phyloP scores from a whole-genome alignment of 2,797 vertebrate genomes.

The Amniataba percoides region DNA sequence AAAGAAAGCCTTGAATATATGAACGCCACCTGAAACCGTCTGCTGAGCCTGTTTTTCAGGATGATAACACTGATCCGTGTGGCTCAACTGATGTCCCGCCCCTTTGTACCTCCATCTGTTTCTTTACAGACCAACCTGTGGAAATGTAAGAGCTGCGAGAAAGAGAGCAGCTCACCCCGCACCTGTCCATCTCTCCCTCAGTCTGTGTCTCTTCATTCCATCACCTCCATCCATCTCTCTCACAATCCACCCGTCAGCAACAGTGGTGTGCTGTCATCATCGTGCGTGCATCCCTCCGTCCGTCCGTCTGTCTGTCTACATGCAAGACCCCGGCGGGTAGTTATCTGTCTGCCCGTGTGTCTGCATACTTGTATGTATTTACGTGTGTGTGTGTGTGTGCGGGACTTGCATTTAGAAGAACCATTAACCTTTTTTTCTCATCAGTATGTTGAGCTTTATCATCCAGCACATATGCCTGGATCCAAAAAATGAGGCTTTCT shows the following conservation, averaged over 20 bases:
- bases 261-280: conserved; percentile 78
- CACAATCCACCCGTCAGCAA: conserved; percentile 78
- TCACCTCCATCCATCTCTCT: conserved; percentile 78
- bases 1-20: background rate
- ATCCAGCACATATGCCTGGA: conserved; percentile 4
- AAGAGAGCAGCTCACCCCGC: conserved; percentile 69
- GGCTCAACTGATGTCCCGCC: conserved; percentile 54
- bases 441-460: conserved; percentile 14
- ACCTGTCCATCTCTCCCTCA: conserved; percentile 78
- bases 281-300: conserved; percentile 71
- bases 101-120: conserved; percentile 72
- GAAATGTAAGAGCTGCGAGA: conserved; percentile 72
- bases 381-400: conserved; percentile 44
- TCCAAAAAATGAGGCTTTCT: conserved; percentile 25
- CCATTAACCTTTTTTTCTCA: conserved; percentile 20
- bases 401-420: conserved; percentile 24
- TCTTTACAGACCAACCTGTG: conserved; percentile 79
- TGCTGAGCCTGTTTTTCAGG: conserved; percentile 23
- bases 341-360: conserved; percentile 73
- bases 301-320: conserved; percentile 83
- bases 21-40: background rate
- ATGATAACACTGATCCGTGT: conserved; percentile 22
- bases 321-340: conserved; percentile 78
- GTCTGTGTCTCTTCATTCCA: conserved; percentile 83
- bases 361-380: conserved; percentile 53